Evolutionary conservation across 2,888 invertebrate species (phyloP).

Genomic region (Phalangium opilio): DNA sequence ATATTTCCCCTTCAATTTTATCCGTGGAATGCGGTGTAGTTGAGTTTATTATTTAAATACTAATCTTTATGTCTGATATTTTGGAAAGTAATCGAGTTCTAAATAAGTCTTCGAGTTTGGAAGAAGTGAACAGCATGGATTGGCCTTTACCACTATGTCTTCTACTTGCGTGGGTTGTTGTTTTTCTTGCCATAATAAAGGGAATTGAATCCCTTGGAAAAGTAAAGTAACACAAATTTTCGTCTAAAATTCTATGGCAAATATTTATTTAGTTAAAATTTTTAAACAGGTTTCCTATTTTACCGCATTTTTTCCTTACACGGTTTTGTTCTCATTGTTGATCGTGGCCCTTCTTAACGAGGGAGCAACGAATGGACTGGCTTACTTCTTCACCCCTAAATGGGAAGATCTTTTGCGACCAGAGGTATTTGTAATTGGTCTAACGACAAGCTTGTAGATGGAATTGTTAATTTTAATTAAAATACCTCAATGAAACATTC

Average conservation of each 20-base stretch:
- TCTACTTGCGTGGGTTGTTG: conserved; percentile 48
- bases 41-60: no score
- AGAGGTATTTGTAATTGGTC: no score
- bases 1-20: no score
- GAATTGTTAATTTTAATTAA: no score
- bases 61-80: no score
- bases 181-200: conserved; percentile 50
- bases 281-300: conserved; percentile 25
- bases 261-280: no score
- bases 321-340: conserved; percentile 19
- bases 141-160: conserved; percentile 53
- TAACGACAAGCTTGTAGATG: no score
- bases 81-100: conserved; percentile 35
- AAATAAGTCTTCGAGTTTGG: conserved; percentile 28
- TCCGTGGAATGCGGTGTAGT: no score
- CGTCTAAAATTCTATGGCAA: no score
- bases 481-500: no score
- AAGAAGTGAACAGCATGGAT: conserved; percentile 25
- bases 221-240: conserved; percentile 36
- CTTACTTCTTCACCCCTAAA: conserved; percentile 25
- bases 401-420: conserved; percentile 22
- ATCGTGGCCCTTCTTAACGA: conserved; percentile 21
- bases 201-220: conserved; percentile 66
- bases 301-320: conserved; percentile 24
- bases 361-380: conserved; percentile 26